Conservation (phyloP, 2,797 vertebrate species). For the Brotula barbata region DNA sequence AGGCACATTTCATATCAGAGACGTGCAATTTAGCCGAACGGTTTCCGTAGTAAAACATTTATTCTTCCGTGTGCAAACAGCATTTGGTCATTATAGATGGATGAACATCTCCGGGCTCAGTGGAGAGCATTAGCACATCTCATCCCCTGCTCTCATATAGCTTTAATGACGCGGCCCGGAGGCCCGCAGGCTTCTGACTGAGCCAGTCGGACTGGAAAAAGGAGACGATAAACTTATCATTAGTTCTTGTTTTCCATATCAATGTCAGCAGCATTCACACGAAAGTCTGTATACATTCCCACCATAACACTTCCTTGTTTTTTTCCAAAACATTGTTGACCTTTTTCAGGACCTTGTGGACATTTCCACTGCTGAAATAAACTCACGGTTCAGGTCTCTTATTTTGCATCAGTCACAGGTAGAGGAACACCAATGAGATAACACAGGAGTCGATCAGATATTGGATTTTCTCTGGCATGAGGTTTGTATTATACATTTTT, state of each 20-base stretch:
- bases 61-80: constrained; percentile 5
- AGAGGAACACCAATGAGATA: not conserved
- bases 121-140: not conserved
- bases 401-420: not conserved
- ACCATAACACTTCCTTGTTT: constrained; percentile 14
- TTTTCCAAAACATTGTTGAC: constrained; percentile 60
- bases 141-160: not conserved
- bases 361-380: constrained; percentile 11
- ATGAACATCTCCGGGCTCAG: not conserved
- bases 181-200: constrained; percentile 5
- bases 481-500: constrained; percentile 13
- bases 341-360: constrained; percentile 24
- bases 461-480: constrained; percentile 10
- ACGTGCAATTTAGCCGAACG: constrained; percentile 9
- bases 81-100: not conserved
- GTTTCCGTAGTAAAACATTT: constrained; percentile 15
- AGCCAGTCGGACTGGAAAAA: not conserved
- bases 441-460: not conserved
- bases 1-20: constrained; percentile 15
- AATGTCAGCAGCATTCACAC: constrained; percentile 1
- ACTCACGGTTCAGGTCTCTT: not conserved
- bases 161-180: not conserved
- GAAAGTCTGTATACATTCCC: constrained; percentile 30
- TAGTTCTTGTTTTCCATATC: constrained; percentile 28
- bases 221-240: constrained; percentile 8